Evolutionary conservation across 35 echinoderm and acorn worm species (phyloP).

Genomic region (Holothuria glaberrima): DNA sequence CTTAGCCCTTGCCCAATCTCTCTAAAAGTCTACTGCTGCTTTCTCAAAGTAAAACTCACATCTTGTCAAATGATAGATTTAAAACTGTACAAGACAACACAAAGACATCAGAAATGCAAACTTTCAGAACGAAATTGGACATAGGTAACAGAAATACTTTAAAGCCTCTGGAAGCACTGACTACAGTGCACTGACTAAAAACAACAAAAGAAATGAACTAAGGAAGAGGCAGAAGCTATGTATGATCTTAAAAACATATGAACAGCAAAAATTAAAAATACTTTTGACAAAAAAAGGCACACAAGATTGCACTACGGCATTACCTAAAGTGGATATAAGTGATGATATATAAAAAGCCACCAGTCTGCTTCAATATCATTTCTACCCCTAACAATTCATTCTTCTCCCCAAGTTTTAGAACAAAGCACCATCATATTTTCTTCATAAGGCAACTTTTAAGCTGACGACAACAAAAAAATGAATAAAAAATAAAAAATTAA

Average conservation of each 20-base stretch:
- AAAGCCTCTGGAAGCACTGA: constrained; percentile 35
- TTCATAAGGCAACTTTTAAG: constrained; percentile 57
- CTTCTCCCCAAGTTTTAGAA: constrained; percentile 5
- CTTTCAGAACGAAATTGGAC: constrained; percentile 51
- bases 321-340: constrained; percentile 2
- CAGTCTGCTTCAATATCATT: neutral
- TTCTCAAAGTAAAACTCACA: constrained; percentile 44
- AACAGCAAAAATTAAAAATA: neutral
- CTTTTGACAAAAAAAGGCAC: constrained; percentile 17
- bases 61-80: constrained; percentile 35
- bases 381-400: neutral
- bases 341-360: neutral
- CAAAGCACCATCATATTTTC: constrained; percentile 43
- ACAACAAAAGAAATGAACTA: neutral
- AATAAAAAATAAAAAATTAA: constrained; percentile 12
- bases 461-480: constrained; percentile 8
- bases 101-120: constrained; percentile 19
- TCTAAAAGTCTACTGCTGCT: constrained; percentile 49
- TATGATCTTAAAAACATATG: neutral
- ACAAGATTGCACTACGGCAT: constrained; percentile 44
- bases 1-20: constrained; percentile 40
- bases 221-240: no score
- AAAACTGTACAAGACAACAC: constrained; percentile 38
- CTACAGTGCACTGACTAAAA: constrained; percentile 16
- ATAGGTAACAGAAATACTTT: constrained; percentile 23